Conservation (phyloP, 2,113 vertebrate genomes). For the Vimba vimba region DNA sequence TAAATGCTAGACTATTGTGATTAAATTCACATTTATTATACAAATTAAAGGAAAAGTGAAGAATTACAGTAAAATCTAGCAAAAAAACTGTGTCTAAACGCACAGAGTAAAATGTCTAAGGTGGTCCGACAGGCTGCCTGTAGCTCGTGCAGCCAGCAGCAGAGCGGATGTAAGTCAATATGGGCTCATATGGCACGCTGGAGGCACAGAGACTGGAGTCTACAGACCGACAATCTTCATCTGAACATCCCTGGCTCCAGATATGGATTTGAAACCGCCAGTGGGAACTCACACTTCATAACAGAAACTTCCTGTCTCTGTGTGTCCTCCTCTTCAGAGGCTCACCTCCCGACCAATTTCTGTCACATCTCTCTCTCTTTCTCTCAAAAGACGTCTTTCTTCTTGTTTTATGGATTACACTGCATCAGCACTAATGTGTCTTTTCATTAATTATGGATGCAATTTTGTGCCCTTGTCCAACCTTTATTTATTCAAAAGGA, state of each 20-base stretch:
- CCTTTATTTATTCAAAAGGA: constrained; percentile 59
- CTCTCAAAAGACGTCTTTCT: constrained; percentile 45
- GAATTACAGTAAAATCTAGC: not conserved
- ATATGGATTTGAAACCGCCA: constrained; percentile 62
- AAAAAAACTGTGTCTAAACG: not conserved
- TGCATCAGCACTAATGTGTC: constrained; percentile 62
- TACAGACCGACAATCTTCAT: constrained; percentile 56
- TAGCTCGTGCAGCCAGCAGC: constrained; percentile 57
- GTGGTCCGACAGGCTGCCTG: constrained; percentile 54
- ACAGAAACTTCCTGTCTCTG: constrained; percentile 27
- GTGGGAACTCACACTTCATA: constrained; percentile 38
- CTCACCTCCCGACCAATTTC: constrained; percentile 1
- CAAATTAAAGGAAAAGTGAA: constrained; percentile 38
- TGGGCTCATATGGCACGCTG: constrained; percentile 65
- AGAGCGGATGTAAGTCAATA: constrained; percentile 64
- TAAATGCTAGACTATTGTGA: constrained; percentile 31
- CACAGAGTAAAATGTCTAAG: constrained; percentile 6
- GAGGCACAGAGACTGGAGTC: constrained; percentile 61
- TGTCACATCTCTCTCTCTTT: constrained; percentile 14
- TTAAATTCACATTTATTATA: constrained; percentile 31
- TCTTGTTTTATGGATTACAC: constrained; percentile 52
- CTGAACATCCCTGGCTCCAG: constrained; percentile 62
- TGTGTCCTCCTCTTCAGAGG: constrained; percentile 30
- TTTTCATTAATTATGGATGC: constrained; percentile 71
- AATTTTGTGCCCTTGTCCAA: constrained; percentile 57